phyloP scores from a whole-genome alignment of 1,140 invertebrate species.

The Gonioctena quinquepunctata region DNA sequence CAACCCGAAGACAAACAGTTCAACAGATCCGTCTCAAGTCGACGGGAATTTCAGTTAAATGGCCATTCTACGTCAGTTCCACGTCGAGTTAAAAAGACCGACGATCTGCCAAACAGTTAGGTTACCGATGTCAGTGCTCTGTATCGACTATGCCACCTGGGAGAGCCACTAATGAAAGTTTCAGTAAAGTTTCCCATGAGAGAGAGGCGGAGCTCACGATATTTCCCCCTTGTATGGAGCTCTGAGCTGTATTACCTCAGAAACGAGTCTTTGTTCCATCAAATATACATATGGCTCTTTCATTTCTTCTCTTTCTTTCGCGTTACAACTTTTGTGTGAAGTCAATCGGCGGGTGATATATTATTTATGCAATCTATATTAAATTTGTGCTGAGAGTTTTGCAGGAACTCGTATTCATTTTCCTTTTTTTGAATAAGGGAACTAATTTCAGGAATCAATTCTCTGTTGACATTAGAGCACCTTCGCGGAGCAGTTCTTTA shows the following conservation, averaged over 20 bases:
- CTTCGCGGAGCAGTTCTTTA: too few species aligned
- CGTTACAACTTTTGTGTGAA: not conserved
- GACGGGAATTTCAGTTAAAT: not conserved
- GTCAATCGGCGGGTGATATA: constrained; percentile 5
- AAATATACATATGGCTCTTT: constrained; percentile 9
- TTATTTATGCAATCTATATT: not conserved
- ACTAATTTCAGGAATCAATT: too few species aligned
- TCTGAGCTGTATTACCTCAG: not conserved
- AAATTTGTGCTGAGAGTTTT: not conserved
- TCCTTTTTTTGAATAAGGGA: too few species aligned
- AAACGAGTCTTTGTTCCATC: not conserved
- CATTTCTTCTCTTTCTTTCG: not conserved
- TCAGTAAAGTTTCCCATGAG: constrained; percentile 14
- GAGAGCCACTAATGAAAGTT: constrained; percentile 10
- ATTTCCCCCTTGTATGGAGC: not conserved
- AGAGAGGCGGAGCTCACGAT: constrained; percentile 6
- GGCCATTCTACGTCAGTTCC: not conserved
- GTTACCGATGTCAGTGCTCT: not conserved
- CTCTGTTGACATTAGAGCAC: too few species aligned
- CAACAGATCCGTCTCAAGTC: not conserved
- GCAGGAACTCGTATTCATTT: too few species aligned
- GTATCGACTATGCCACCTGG: not conserved
- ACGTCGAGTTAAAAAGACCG: constrained; percentile 13
- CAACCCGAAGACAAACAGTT: not conserved
- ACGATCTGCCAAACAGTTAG: constrained; percentile 9